Conservation (phyloP, 2,797 vertebrate genomes). For the Nyctibius grandis region DNA sequence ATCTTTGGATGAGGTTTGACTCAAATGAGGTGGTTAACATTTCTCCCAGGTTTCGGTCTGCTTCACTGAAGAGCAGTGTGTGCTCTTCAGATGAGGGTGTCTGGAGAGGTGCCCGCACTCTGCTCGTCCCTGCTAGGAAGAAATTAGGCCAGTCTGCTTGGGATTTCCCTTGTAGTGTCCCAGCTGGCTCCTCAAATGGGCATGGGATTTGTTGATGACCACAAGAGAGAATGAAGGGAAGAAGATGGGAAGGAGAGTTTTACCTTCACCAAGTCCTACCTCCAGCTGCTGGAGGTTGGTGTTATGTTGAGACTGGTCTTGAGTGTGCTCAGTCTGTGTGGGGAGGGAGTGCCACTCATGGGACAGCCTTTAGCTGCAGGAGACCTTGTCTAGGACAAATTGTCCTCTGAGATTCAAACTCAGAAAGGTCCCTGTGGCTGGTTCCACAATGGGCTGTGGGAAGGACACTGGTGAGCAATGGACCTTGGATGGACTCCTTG, state of each 20-base stretch:
- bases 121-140: not conserved
- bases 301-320: not conserved
- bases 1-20: not conserved
- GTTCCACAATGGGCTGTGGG: not conserved
- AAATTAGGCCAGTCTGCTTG: not conserved
- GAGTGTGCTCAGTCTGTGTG: rapidly evolving
- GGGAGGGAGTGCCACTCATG: not conserved
- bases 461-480: not conserved
- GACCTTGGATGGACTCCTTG: not conserved
- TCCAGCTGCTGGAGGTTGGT: not conserved
- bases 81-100: not conserved
- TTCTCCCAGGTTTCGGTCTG: not conserved
- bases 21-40: not conserved
- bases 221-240: not conserved
- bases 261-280: not conserved
- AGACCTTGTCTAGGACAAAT: not conserved
- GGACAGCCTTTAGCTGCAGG: not conserved
- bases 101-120: not conserved
- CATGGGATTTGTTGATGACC: not conserved
- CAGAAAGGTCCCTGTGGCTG: not conserved
- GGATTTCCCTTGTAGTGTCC: not conserved
- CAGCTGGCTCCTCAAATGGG: not conserved
- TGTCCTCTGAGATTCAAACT: not conserved
- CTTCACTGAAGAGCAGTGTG: not conserved
- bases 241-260: not conserved